Conservation (phyloP, 1,140 invertebrate species). For the Diachasmimorpha longicaudata region DNA sequence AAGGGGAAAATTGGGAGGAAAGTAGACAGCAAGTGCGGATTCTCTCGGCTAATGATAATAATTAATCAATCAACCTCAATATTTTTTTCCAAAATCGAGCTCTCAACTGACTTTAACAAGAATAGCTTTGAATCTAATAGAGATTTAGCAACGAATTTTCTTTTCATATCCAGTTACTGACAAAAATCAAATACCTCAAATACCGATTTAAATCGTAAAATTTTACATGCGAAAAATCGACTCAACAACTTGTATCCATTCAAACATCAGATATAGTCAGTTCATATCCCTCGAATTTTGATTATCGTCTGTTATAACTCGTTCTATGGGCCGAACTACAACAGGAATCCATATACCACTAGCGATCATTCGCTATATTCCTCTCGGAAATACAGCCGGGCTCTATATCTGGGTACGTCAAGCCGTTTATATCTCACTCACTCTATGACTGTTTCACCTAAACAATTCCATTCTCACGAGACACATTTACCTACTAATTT, state of each 20-base stretch:
- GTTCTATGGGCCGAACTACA: background rate
- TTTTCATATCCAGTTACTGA: no score
- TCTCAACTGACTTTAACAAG: no score
- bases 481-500: background rate
- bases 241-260: background rate
- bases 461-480: constrained; percentile 5
- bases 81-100: no score
- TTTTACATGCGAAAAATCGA: no score
- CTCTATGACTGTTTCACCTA: background rate
- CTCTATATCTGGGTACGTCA: background rate
- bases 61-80: no score
- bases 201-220: background rate
- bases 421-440: constrained; percentile 14
- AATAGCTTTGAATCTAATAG: no score
- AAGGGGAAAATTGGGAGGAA: background rate
- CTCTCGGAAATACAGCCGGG: background rate
- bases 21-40: background rate
- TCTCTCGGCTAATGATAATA: no score
- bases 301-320: constrained; percentile 23
- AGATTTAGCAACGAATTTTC: no score
- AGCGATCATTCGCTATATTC: background rate
- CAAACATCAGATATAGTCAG: background rate
- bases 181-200: background rate
- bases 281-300: constrained; percentile 11
- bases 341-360: background rate